Percentiles rank a stretch among this genome's conserved stretches.
These are phyloP conservation scores for Hemiscyllium ocellatum DNA, from an alignment of 2,113 vertebrate species.

Conservation along the genomic window DNA sequence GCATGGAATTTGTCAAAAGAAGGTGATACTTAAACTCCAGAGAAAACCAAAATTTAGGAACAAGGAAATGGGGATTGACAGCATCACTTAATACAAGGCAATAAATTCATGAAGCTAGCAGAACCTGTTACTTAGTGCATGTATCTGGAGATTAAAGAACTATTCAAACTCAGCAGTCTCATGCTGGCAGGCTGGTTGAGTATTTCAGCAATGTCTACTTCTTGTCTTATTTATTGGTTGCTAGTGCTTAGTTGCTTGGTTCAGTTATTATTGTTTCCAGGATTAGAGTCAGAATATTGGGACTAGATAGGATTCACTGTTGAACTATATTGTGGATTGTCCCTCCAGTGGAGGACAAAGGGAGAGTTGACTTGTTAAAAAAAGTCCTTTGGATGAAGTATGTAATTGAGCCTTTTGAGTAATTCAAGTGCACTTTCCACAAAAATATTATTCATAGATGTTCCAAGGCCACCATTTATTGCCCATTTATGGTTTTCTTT, in stretches of 20 bases:
- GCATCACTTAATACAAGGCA: background rate
- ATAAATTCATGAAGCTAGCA: background rate
- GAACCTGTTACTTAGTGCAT: background rate
- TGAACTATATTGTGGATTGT: background rate
- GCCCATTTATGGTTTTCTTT: too few relatives aligned
- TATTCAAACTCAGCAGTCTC: background rate
- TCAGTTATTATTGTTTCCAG: background rate
- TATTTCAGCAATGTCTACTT: background rate
- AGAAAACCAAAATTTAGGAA: background rate
- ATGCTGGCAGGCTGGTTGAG: too few relatives aligned
- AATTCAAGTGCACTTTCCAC: background rate
- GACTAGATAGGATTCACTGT: background rate
- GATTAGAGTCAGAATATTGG: background rate
- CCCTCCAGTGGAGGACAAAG: background rate
- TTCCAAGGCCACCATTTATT: too few relatives aligned
- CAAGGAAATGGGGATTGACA: background rate
- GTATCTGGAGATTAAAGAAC: background rate
- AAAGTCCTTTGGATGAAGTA: background rate
- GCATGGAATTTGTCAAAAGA: background rate
- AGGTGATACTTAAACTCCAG: background rate
- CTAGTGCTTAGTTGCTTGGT: background rate
- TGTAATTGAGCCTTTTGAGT: background rate
- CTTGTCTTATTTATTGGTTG: background rate
- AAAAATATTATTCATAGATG: too few relatives aligned
- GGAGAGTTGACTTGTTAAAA: background rate